Base-by-base conservation (phyloP, 1,140 invertebrate genomes). In the Zaprionus inermis region DNA sequence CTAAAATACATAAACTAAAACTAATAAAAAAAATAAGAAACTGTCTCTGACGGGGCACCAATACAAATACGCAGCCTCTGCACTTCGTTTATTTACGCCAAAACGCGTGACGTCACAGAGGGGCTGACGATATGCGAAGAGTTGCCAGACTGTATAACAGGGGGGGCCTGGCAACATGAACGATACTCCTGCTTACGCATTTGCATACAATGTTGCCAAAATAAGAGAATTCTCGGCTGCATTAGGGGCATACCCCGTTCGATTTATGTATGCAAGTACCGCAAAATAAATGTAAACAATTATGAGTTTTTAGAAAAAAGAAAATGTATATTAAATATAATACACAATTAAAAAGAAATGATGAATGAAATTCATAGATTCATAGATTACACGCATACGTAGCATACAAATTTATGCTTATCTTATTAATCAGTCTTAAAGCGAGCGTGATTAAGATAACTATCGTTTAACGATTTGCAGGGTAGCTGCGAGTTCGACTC, bases 1-100 rank as follows among this genome's bases (percentile, higher is more conserved):
- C 81, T 81, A 75, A 76, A 84, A 68, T 63, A 85, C 64, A 77
- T 46, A 32, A 54, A 34, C 9, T 61, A 58, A 55, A 84, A 67
- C 59, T 58, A 51, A 63, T 2, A 56, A 68, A 49, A 73, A 49
- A 41, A 70, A 68, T 41, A 11, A 10, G 20, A 41, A 54, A 24
- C 24, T 52, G 44, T 49, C 44, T 55, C 38, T 36, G 22, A 41
- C 18, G 73, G 58, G 60, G 70, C 20, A n/a, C 59, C 56, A 64
- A 60, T 60, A 60, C 46, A 36, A 24, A 18, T 51, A 20, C 41
- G 1, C 7, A 46, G n/a, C 10, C 7, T 38, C 4, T 55, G 18
- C 34, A 24, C n/a, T 11, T 66, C 5, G 6, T 38, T 54, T 38
- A 36, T 44, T 32, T 54, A 41, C 4, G 20, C 34, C 18, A 14